Evolutionary conservation across 2,113 vertebrate genomes (phyloP).

Genomic region (Thinocorus orbignyianus): DNA sequence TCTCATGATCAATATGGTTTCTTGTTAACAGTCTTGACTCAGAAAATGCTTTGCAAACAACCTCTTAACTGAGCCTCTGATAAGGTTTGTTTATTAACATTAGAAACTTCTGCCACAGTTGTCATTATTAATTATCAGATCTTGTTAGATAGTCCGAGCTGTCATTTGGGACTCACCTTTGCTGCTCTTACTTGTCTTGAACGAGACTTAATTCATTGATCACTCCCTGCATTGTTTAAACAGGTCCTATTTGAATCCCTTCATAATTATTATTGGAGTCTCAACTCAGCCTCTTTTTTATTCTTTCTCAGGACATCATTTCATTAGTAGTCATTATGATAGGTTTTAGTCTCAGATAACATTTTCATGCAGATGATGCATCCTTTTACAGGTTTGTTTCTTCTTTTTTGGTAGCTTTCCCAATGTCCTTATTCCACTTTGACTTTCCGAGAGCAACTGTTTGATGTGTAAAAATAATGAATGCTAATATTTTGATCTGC

Average conservation of each 20-base stretch:
- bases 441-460: background rate
- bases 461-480: background rate
- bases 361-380: background rate
- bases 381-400: background rate
- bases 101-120: background rate
- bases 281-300: background rate
- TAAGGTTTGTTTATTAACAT: constrained; percentile 35
- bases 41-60: background rate
- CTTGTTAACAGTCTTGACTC: background rate
- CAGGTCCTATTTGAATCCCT: background rate
- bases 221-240: background rate
- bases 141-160: constrained; percentile 6
- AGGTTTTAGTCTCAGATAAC: background rate
- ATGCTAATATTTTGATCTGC: constrained; percentile 30
- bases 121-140: constrained; percentile 44
- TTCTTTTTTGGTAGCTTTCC: background rate
- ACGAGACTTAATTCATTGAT: constrained; percentile 10
- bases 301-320: background rate
- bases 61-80: background rate
- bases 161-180: constrained; percentile 2
- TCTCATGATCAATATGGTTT: background rate
- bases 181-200: background rate
- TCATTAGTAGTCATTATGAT: constrained; percentile 45
- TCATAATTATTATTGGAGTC: background rate
- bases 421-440: background rate